Conservation (phyloP, 2,797 vertebrate species). For the Lateolabrax maculatus region DNA sequence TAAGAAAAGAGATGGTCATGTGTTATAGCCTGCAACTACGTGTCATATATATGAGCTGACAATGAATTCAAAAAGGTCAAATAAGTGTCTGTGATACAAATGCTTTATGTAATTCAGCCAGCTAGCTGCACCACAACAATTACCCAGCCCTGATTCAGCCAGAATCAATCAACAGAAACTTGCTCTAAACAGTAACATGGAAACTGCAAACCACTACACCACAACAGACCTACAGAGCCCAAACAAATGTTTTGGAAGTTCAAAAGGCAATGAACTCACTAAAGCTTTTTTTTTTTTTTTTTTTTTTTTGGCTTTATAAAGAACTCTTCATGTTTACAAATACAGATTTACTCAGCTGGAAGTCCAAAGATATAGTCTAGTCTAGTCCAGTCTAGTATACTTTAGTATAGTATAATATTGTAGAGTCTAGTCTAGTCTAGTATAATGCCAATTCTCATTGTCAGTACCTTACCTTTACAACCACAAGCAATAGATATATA, state of each 20-base stretch:
- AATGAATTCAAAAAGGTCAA: constrained; percentile 23
- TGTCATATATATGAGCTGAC: constrained; percentile 22
- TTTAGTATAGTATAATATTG: too few species aligned
- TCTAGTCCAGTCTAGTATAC: too few species aligned
- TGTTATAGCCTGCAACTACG: background rate
- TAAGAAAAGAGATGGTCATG: constrained; percentile 9
- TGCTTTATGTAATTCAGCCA: background rate
- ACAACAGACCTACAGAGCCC: constrained; percentile 12
- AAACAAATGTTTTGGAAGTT: constrained; percentile 20
- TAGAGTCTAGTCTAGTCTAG: too few species aligned
- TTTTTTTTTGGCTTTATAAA: background rate
- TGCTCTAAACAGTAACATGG: constrained; percentile 28
- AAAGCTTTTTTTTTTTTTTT: background rate
- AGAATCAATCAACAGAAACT: constrained; percentile 29
- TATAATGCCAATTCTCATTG: background rate
- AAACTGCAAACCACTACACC: constrained; percentile 23
- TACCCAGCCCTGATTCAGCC: constrained; percentile 22
- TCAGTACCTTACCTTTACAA: background rate
- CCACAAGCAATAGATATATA: background rate
- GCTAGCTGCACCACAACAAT: constrained; percentile 11
- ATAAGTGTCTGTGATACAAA: constrained; percentile 20
- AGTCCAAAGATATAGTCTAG: background rate
- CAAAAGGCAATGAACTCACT: constrained; percentile 8
- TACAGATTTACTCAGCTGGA: background rate
- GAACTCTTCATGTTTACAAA: background rate